Conservation (phyloP, 2,888 invertebrate genomes). For the Drosophila ustulata region DNA sequence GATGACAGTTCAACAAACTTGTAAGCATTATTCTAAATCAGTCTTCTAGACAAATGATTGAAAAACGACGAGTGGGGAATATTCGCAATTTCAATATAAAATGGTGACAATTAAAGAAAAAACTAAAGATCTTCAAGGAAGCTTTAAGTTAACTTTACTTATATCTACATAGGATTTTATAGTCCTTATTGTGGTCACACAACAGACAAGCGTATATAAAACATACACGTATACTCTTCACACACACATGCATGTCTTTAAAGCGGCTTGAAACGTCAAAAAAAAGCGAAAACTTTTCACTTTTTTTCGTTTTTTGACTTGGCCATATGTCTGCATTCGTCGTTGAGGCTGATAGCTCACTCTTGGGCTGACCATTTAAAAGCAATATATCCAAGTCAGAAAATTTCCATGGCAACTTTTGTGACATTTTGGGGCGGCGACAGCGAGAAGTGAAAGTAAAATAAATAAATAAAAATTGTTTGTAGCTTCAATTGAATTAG, state of each 20-base stretch:
- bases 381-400: slow-evolving; percentile 32
- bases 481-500: slow-evolving; percentile 44
- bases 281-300: slow-evolving; percentile 6
- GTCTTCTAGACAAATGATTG: not conserved
- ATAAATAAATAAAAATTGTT: slow-evolving; percentile 34
- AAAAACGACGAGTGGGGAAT: not conserved
- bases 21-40: not conserved
- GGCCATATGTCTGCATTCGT: slow-evolving; percentile 9
- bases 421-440: slow-evolving; percentile 27
- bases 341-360: not conserved
- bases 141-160: not conserved
- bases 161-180: not conserved
- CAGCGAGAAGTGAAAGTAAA: not conserved
- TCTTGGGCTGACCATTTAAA: slow-evolving; percentile 27
- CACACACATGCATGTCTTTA: not conserved
- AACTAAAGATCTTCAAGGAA: not conserved
- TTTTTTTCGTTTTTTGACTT: slow-evolving; percentile 14
- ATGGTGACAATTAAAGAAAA: not conserved
- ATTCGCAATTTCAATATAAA: too few relatives aligned
- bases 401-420: slow-evolving; percentile 51
- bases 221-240: not conserved
- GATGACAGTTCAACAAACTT: not conserved
- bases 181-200: slow-evolving; percentile 17
- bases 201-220: not conserved
- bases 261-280: slow-evolving; percentile 4